Conservation (phyloP, 2,113 vertebrate genomes). For the Phalacrocorax brasilianus region DNA sequence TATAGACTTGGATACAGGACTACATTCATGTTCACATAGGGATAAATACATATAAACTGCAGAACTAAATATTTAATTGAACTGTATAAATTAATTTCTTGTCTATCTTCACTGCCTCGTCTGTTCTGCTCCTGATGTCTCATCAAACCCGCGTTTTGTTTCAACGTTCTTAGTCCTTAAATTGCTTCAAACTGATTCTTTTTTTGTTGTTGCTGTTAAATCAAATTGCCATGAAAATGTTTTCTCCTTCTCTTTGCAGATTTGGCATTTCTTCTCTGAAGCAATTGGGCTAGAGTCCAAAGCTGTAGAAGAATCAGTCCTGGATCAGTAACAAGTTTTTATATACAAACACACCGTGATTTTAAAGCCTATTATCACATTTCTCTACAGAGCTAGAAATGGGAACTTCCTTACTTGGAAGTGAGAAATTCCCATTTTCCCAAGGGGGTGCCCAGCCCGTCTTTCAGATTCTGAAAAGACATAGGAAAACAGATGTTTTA, state of each 20-base stretch:
- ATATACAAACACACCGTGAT: background rate
- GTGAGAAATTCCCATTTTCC: background rate
- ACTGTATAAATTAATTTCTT: background rate
- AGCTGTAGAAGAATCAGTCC: slow-evolving; percentile 13
- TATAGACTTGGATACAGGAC: background rate
- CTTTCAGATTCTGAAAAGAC: background rate
- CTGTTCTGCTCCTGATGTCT: background rate
- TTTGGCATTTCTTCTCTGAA: slow-evolving; percentile 40
- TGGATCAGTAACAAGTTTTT: slow-evolving; percentile 39
- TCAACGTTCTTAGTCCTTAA: background rate
- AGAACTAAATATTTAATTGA: background rate
- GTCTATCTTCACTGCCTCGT: background rate
- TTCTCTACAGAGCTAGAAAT: background rate
- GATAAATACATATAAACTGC: background rate
- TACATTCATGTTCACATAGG: background rate
- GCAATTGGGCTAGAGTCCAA: slow-evolving; percentile 38
- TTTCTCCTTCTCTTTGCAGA: slow-evolving; percentile 6
- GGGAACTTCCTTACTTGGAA: background rate
- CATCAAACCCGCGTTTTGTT: background rate
- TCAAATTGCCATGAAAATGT: slow-evolving; percentile 22
- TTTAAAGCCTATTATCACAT: slow-evolving; percentile 21
- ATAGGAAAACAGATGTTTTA: background rate
- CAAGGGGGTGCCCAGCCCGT: background rate
- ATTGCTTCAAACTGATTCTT: background rate
- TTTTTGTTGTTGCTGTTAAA: slow-evolving; percentile 2